These are phyloP conservation scores for Piliocolobus tephrosceles DNA, from an alignment of 2,113 vertebrate species.

Conservation along the genomic window DNA sequence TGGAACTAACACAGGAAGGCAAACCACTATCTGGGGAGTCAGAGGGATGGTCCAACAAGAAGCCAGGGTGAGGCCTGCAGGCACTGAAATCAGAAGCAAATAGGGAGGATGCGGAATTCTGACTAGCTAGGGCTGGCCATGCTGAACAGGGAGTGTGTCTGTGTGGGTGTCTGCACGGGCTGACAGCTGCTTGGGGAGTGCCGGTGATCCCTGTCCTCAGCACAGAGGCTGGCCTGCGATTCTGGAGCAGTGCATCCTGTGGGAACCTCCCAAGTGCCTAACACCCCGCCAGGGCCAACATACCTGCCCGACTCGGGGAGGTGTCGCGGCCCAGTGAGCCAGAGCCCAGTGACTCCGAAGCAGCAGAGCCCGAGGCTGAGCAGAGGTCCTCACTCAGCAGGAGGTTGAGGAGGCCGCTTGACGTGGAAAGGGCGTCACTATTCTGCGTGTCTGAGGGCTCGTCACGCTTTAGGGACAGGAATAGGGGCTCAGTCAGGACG, in stretches of 20 bases:
- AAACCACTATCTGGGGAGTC: no score
- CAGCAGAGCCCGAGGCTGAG: slow-evolving; percentile 88
- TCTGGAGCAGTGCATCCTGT: fast-evolving
- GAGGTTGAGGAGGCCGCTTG: slow-evolving; percentile 91
- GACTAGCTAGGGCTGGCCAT: not conserved
- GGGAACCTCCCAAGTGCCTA: not conserved
- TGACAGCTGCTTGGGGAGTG: fast-evolving
- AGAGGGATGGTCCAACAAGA: fast-evolving
- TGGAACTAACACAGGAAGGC: not conserved
- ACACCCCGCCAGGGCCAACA: not conserved
- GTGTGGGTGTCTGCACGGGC: not conserved
- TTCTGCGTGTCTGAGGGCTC: slow-evolving; percentile 81
- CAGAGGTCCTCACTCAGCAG: slow-evolving; percentile 91
- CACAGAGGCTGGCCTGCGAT: fast-evolving
- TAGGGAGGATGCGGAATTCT: fast-evolving
- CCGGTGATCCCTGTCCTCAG: fast-evolving
- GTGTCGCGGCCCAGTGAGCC: slow-evolving; percentile 87
- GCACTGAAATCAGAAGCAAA: fast-evolving
- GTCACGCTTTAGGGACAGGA: slow-evolving; percentile 47
- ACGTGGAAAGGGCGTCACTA: slow-evolving; percentile 89
- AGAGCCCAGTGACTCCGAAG: slow-evolving; percentile 89
- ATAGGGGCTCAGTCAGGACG: not conserved
- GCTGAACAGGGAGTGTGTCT: fast-evolving
- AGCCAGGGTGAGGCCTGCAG: fast-evolving
- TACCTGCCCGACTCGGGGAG: slow-evolving; percentile 92